Conservation (phyloP, 2,888 invertebrate species). For the Anodontia alba region DNA sequence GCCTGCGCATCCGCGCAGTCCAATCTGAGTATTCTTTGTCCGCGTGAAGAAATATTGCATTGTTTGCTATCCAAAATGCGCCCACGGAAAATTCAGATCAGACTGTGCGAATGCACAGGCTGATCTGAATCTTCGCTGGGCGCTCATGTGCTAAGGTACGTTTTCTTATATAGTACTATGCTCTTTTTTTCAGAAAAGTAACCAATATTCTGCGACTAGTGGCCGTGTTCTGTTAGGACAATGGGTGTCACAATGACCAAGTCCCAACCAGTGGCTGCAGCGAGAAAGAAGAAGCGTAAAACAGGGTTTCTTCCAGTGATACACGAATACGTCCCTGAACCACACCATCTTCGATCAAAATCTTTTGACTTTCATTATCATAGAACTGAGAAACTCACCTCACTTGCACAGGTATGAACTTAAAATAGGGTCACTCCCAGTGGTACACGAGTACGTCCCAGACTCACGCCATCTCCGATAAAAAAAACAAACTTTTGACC, state of each 20-base stretch:
- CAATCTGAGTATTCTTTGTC: too few species aligned
- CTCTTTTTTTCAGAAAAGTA: too few species aligned
- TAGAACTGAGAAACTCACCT: neutral
- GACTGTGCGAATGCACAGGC: too few species aligned
- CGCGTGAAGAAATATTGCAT: too few species aligned
- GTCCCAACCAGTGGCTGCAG: neutral
- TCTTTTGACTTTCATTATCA: neutral
- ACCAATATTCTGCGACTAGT: too few species aligned
- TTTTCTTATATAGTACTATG: too few species aligned
- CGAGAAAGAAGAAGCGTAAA: constrained; percentile 19
- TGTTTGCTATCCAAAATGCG: too few species aligned
- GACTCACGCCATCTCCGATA: constrained; percentile 1
- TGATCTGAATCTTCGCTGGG: too few species aligned
- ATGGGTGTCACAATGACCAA: constrained; percentile 35
- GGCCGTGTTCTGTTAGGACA: too few species aligned
- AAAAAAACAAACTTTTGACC: neutral
- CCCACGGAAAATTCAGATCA: too few species aligned
- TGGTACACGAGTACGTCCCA: constrained; percentile 34
- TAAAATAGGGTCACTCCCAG: constrained; percentile 1
- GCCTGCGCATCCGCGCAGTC: too few species aligned
- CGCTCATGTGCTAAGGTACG: too few species aligned
- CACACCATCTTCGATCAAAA: neutral
- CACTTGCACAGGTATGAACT: neutral
- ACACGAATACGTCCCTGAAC: constrained; percentile 36
- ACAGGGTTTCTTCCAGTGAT: constrained; percentile 16